phyloP scores from a whole-genome alignment of 2,113 vertebrate species.

The Sigmodon hispidus region DNA sequence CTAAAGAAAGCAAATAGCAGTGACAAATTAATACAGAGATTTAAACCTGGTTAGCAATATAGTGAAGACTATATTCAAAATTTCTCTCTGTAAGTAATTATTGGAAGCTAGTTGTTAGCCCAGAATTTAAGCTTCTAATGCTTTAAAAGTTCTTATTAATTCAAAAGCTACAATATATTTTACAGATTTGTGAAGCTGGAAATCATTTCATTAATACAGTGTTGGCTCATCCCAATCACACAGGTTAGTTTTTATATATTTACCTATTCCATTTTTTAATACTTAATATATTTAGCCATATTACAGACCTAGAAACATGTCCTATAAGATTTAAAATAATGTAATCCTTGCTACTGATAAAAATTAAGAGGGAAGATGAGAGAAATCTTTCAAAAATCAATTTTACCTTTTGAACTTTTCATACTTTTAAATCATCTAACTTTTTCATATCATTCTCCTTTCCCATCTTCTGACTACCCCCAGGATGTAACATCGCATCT shows the following conservation, averaged over 20 bases:
- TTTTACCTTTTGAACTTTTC: background rate
- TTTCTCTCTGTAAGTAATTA: background rate
- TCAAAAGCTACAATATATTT: conserved; percentile 75
- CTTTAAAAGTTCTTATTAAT: background rate
- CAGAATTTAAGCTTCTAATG: background rate
- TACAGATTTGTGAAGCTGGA: conserved; percentile 90
- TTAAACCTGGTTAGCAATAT: background rate
- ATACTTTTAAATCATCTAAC: background rate
- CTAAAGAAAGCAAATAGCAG: background rate
- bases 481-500: background rate
- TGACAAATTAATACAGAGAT: background rate
- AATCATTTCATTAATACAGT: conserved; percentile 89
- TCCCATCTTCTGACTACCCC: background rate
- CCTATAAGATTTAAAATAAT: too few species aligned
- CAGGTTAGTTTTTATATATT: conserved; percentile 81
- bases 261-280: background rate
- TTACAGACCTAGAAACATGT: background rate
- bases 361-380: background rate
- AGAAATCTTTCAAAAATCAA: background rate
- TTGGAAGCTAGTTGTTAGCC: background rate
- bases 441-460: background rate
- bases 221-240: conserved; percentile 85
- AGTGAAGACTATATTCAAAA: background rate
- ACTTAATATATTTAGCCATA: background rate
- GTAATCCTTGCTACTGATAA: background rate